Conservation (phyloP, 2,797 vertebrate species). For the Antrozous pallidus region DNA sequence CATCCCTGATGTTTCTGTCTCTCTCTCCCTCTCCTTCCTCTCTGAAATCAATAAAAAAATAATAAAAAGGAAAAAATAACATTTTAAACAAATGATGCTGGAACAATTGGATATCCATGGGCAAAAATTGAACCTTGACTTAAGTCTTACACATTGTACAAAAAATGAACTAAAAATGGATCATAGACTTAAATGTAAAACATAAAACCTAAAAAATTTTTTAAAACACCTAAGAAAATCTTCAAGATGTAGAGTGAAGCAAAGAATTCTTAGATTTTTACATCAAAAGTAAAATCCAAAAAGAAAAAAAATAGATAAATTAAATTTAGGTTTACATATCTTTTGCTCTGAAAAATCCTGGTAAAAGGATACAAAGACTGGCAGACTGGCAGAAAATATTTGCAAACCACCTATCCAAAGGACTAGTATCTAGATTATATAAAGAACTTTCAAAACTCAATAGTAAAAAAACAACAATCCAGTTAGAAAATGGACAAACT, state of each 20-base stretch:
- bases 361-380: neutral
- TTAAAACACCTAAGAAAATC: neutral
- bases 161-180: neutral
- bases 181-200: neutral
- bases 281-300: neutral
- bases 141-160: neutral
- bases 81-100: neutral
- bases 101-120: neutral
- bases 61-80: neutral
- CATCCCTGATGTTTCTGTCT: no score
- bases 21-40: no score
- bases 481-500: neutral
- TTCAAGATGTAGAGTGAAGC: neutral
- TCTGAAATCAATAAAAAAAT: no score
- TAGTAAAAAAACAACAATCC: neutral
- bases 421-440: neutral
- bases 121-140: neutral
- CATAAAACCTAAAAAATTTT: neutral
- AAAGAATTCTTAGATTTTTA: neutral
- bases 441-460: neutral
- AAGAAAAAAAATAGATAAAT: neutral
- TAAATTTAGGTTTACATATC: neutral
- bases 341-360: neutral
- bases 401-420: neutral
- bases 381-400: neutral